Evolutionary conservation across 2,888 invertebrate genomes (phyloP), one percentile per base, ranked within the genome.

Genomic region (Didymodactylos carnosus): DNA sequence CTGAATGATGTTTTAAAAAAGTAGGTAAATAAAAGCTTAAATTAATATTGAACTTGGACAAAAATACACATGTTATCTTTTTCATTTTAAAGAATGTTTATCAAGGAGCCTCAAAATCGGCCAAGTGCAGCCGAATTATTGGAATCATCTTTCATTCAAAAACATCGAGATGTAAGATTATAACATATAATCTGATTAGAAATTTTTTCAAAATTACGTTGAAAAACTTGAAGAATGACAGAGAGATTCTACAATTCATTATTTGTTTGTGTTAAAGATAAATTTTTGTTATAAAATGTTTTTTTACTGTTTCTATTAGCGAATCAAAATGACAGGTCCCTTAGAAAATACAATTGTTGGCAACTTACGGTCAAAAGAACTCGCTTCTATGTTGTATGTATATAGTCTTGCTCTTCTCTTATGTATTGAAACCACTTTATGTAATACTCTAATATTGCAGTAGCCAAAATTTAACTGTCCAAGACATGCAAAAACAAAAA

Each of bases 71-170:
- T n/a, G 6, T 23, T 23, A 23, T 27, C 5, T 3, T 29, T 35
- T 62, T 8, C 10, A 23, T 71, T 51, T 39, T 75, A 78, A 76
- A 83, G 83, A 77, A 80, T 83, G 78, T 77, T 82, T 27, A 79
- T 76, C 35, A 83, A 82, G 76, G 80, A 83, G 75, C 82, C 81
- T 62, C 78, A 78, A 7, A 78, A 79, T 72, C 74, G 83, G 71
- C 82, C 82, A 14, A 78, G 81, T 70, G 81, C 82, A 7, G 77
- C 78, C 73, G 82, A 83, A 70, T 77, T 82, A 25, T 75, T 81
- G 19, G 79, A 81, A 73, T 74, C 79, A 49, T 79, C 81, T 7
- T 79, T 78, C 73, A 78, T 83, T 69, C 78, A 79, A 13, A 77
- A 78, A 39, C 81, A 82, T 75, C 78, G 81, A 75, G 77, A 80